Evolutionary conservation across 2,888 invertebrate species (phyloP).

Genomic region (Ametastegia equiseti): DNA sequence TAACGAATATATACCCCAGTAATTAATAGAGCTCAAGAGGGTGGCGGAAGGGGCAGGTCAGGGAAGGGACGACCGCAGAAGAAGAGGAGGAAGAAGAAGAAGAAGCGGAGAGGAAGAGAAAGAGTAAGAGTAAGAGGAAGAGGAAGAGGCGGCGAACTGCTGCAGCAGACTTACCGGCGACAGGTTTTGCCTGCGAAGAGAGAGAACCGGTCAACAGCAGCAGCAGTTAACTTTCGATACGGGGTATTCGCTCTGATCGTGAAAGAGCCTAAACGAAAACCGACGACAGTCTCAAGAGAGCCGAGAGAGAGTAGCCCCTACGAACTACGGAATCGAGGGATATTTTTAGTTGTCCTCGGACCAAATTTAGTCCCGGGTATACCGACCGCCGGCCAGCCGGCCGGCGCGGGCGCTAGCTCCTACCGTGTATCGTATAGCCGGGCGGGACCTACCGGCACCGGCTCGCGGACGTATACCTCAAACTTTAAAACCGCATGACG

Average conservation of each 20-base stretch:
- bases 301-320: constrained; percentile 57
- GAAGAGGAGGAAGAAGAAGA: constrained; percentile 49
- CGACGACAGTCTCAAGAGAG: constrained; percentile 28
- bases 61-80: constrained; percentile 49
- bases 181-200: constrained; percentile 60
- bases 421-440: constrained; percentile 73
- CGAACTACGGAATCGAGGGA: constrained; percentile 51
- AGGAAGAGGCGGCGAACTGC: background rate
- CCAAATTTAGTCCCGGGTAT: constrained; percentile 74
- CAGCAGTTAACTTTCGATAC: background rate
- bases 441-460: constrained; percentile 29
- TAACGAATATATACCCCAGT: constrained; percentile 38
- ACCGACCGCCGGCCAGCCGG: constrained; percentile 71
- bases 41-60: constrained; percentile 38
- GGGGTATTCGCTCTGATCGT: constrained; percentile 53
- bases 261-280: constrained; percentile 52
- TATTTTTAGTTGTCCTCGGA: constrained; percentile 72
- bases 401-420: too few relatives aligned
- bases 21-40: constrained; percentile 34
- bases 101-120: constrained; percentile 17
- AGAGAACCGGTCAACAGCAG: constrained; percentile 60
- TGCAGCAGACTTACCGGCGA: constrained; percentile 62
- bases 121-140: constrained; percentile 48
- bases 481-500: constrained; percentile 22
- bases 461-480: background rate